phyloP scores from a whole-genome alignment of 2,113 vertebrate genomes.

The Turdus rufiventris region DNA sequence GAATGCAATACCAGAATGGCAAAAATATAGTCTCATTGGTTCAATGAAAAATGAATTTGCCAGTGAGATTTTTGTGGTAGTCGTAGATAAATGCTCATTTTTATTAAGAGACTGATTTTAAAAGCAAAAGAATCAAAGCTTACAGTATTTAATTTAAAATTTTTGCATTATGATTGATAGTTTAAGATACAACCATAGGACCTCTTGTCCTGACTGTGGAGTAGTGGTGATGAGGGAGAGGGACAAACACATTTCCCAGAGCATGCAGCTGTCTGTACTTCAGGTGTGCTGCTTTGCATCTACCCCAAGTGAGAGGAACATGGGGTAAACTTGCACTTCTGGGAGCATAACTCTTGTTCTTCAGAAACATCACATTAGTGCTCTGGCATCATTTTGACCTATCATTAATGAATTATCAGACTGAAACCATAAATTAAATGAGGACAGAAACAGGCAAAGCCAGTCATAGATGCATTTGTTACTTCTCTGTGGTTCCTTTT shows the following conservation, averaged over 20 bases:
- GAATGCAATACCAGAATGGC: neutral
- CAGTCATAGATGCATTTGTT: neutral
- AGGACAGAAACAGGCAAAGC: neutral
- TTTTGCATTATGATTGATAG: neutral
- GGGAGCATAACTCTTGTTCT: neutral
- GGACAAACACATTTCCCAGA: neutral
- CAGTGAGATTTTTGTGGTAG: neutral
- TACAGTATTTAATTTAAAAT: neutral
- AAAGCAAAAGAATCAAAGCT: neutral
- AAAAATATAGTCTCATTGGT: neutral
- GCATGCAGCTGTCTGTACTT: neutral
- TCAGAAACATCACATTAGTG: neutral
- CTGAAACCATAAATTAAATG: neutral
- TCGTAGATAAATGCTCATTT: neutral
- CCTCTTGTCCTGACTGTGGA: neutral
- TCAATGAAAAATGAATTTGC: neutral
- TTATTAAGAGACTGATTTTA: neutral
- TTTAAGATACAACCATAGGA: neutral
- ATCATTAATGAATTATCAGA: neutral
- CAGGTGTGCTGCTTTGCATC: neutral
- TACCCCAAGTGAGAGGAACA: neutral
- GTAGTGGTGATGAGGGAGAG: neutral
- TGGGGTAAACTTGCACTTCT: neutral
- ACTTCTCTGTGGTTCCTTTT: neutral
- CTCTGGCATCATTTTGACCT: neutral